Base-by-base conservation (phyloP, 2,113 vertebrate genomes). In the Pachyramphus minor region DNA sequence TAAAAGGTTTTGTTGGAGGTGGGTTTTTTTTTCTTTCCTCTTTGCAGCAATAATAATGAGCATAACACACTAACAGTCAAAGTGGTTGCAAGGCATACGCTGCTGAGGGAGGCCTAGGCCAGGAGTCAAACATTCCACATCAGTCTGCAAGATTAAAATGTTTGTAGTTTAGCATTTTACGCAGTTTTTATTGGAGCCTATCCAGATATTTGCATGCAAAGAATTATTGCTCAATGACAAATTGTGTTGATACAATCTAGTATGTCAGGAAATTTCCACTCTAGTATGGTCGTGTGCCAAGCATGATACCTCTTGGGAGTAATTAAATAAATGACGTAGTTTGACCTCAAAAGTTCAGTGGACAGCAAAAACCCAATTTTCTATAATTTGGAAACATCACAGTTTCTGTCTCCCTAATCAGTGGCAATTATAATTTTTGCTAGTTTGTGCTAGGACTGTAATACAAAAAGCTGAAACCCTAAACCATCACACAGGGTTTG, bases 211-310 rank as follows among this genome's bases (percentile, higher is more conserved):
- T 95, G 73, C 76, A 87, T 92, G 91, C 82, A 83, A 79, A 93
- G 79, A 89, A 79, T 94, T 91, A 89, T 96, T 97, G 94, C 95
- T 90, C 87, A 96, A 93, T 93, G 82, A 94, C 82, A 95, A 89
- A 91, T 79, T 63, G 59, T 41, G 21, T 66, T 95, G 95, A 90
- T 94, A 90, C 25, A 39, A 90, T 95, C 87, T 71, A 11, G 33
- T 20, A 14, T 69, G 79, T 83, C 11, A 5, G 93, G 87, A 95
- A 95, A 90, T 94, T 95, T 94, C 89, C 84, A 74, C 81, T 88
- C 50, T 5, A 63, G 27, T 33, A 20, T 20, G 76, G 76, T 73
- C 0, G 0, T 50, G 69, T 84, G 92, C 92, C 93, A 96, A 79
- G 67, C 33, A 33, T 59, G 89, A 92, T 55, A 60, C 58, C 74